A percentile compares a stretch with the other conserved stretches of the same genome.
These are phyloP conservation scores for Corynorhinus townsendii DNA, from an alignment of 2,113 vertebrate species.

Conservation along the genomic window DNA sequence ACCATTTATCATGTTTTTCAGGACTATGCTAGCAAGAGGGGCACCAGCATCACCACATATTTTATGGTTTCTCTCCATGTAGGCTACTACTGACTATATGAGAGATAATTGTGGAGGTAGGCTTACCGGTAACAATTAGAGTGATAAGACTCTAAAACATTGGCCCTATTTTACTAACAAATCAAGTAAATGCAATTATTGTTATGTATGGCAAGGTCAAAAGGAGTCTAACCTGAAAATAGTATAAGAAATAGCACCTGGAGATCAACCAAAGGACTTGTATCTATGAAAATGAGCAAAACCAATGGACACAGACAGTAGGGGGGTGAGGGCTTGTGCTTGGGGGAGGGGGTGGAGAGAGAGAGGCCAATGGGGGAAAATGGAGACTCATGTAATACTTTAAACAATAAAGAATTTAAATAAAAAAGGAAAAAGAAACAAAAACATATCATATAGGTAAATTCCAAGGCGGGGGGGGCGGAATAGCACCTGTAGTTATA, in stretches of 20 bases:
- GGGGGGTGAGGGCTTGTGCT: too few relatives aligned
- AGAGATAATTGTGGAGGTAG: background rate
- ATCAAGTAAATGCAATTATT: background rate
- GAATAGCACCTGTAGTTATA: background rate
- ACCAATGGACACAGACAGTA: too few relatives aligned
- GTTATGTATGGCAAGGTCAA: background rate
- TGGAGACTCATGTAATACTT: too few relatives aligned
- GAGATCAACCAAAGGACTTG: too few relatives aligned
- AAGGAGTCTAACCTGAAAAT: background rate
- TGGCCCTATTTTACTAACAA: background rate
- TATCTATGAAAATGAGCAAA: too few relatives aligned
- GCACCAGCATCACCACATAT: too few relatives aligned
- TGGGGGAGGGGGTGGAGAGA: too few relatives aligned
- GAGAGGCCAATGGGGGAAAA: too few relatives aligned
- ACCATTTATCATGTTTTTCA: background rate
- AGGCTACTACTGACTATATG: background rate
- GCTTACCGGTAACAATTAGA: background rate
- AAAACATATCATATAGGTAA: too few relatives aligned
- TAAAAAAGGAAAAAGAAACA: too few relatives aligned
- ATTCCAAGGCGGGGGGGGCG: too few relatives aligned
- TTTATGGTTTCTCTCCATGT: background rate
- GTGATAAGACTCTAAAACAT: background rate
- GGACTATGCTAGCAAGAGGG: background rate
- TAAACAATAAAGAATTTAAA: too few relatives aligned
- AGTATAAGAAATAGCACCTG: background rate